Evolutionary conservation across 2,888 invertebrate species (phyloP).

Genomic region (Bugulina stolonifera): DNA sequence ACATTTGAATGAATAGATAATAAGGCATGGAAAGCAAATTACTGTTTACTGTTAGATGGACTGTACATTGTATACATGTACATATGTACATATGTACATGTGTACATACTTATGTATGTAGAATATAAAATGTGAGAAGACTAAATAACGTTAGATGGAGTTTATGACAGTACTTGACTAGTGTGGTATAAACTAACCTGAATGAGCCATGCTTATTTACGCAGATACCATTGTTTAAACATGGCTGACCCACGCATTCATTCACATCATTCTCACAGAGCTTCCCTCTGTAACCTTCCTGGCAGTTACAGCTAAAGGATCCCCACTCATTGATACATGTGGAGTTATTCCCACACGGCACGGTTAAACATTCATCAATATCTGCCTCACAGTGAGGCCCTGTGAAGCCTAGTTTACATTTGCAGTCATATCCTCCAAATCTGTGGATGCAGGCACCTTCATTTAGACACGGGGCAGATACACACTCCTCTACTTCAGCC

Average conservation of each 20-base stretch:
- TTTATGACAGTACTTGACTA: no score
- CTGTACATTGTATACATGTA: no score
- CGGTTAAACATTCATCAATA: constrained; percentile 59
- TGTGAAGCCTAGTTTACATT: constrained; percentile 33
- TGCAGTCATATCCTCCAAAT: constrained; percentile 33
- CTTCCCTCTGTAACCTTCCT: constrained; percentile 57
- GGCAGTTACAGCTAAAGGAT: constrained; percentile 44
- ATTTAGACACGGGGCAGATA: constrained; percentile 36
- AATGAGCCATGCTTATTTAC: background rate
- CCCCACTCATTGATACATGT: constrained; percentile 41
- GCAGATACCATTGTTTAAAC: constrained; percentile 38
- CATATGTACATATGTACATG: no score
- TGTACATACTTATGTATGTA: no score
- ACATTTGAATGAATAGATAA: no score
- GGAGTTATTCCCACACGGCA: constrained; percentile 39
- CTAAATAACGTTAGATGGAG: no score
- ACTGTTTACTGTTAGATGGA: no score
- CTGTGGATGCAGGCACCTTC: constrained; percentile 39
- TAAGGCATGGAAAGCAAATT: no score
- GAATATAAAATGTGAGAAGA: no score
- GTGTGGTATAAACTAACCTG: no score
- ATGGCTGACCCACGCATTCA: constrained; percentile 39
- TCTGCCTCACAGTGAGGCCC: constrained; percentile 35
- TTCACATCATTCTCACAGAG: constrained; percentile 52
- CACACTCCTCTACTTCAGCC: constrained; percentile 39